Base-by-base conservation (phyloP, 2,797 vertebrate species). In the Megaceryle alcyon region DNA sequence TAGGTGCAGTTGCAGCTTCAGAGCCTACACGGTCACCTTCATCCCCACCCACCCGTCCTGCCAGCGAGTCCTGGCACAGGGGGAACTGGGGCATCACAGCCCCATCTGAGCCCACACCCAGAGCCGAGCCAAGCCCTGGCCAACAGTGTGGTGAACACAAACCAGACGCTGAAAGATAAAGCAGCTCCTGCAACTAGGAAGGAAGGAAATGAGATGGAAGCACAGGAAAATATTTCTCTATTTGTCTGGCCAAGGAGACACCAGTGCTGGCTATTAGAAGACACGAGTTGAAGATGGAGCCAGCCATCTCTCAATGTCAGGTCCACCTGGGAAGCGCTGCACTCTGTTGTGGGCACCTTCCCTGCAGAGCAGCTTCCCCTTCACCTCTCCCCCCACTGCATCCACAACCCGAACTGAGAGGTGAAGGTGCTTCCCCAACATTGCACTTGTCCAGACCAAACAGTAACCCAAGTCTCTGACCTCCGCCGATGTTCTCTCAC, bases 251-350 rank as follows among this genome's bases (percentile, higher is more conserved):
- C 1, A 10, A 53, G 25, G 41, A 64, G 25, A 56, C 10, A 5
- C 0, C 3, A 83, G 72, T 26, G 49, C 48, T 70, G 41, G 76
- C 59, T 53, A 12, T 15, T 0, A 26, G 53, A 35, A 85, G 59
- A 59, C 61, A 43, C 7, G 3, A 11, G 10, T 10, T 0, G 5
- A 41, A 73, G 82, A 7, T 1, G 14, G 19, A 3, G 26, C 81
- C 0, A 3, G 26, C 81, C 0, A 14, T 6, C 56, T 33, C 3
- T 4, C 0, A 46, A 12, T 3, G 19, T 3, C 56, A 35, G 0
- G 3, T 3, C 1, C 20, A 10, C 4, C 4, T 3, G 25, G 37
- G 65, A 48, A 2, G 23, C 0, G 9, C 68, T 25, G 68, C 41
- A 4, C 23, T 35, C 56, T 33, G 10, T 4, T 17, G 41, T 1